A percentile compares a stretch with the other conserved stretches of the same genome.
phyloP scores from a whole-genome alignment of 2,888 invertebrate species.

The Rhynchonema sp. region DNA sequence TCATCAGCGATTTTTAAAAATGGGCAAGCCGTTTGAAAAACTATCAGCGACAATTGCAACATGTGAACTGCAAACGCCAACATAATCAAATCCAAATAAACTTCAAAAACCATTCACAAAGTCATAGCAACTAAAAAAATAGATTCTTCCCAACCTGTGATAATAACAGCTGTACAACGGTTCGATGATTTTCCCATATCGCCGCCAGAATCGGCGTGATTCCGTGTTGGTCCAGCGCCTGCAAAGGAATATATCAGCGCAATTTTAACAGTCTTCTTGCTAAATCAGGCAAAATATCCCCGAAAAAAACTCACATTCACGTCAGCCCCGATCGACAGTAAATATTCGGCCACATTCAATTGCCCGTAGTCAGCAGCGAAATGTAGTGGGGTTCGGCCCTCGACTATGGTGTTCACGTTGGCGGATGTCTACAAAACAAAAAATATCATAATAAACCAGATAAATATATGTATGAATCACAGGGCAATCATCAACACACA shows the following conservation, averaged over 20 bases:
- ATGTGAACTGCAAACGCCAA: too few relatives aligned
- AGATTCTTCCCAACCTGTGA: slow-evolving; percentile 50
- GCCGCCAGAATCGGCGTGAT: slow-evolving; percentile 81
- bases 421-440: slow-evolving; percentile 3
- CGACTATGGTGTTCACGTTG: slow-evolving; percentile 44
- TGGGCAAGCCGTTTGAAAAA: too few relatives aligned
- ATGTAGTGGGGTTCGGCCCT: slow-evolving; percentile 69
- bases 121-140: background rate
- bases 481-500: too few relatives aligned
- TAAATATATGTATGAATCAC: too few relatives aligned
- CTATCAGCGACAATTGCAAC: slow-evolving; percentile 11
- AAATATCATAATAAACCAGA: too few relatives aligned
- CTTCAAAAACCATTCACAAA: too few relatives aligned
- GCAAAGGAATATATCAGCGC: background rate
- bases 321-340: slow-evolving; percentile 70
- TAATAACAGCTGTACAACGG: slow-evolving; percentile 66
- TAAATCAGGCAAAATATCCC: background rate
- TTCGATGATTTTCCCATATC: slow-evolving; percentile 85
- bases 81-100: too few relatives aligned
- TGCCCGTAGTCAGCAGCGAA: slow-evolving; percentile 91
- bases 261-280: background rate
- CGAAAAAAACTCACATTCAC: slow-evolving; percentile 59
- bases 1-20: too few relatives aligned
- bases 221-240: slow-evolving; percentile 58
- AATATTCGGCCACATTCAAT: slow-evolving; percentile 60